A percentile compares a stretch with the other conserved stretches of the same genome.
phyloP scores from a whole-genome alignment of 1,140 invertebrate species.

The Procambarus virginalis region DNA sequence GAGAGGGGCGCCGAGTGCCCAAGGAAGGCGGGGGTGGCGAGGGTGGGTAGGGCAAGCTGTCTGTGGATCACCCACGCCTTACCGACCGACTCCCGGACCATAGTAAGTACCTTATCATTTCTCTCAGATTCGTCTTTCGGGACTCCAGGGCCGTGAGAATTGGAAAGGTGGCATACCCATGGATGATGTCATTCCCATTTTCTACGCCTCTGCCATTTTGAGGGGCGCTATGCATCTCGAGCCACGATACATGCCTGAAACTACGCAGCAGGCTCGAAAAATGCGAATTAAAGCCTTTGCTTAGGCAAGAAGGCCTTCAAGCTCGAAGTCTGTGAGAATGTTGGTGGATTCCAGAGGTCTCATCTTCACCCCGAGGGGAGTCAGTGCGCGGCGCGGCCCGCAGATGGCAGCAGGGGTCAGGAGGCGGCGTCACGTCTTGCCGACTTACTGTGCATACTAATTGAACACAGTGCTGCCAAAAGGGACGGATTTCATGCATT shows the following conservation, averaged over 20 bases:
- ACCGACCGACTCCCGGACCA: background rate
- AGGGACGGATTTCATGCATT: background rate
- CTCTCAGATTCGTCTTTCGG: constrained; percentile 50
- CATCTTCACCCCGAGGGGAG: constrained; percentile 46
- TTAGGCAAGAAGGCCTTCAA: background rate
- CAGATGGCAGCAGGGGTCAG: constrained; percentile 59
- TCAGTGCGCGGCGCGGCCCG: constrained; percentile 17
- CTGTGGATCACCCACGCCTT: constrained; percentile 17
- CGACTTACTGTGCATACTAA: constrained; percentile 57
- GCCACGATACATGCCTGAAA: background rate
- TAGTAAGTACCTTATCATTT: constrained; percentile 30
- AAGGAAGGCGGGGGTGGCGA: constrained; percentile 1
- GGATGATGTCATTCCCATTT: constrained; percentile 34
- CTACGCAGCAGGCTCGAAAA: background rate
- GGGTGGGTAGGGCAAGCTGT: constrained; percentile 8
- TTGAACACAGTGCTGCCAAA: constrained; percentile 38
- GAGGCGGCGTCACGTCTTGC: constrained; percentile 46
- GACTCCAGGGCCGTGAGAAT: constrained; percentile 44
- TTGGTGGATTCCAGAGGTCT: constrained; percentile 44
- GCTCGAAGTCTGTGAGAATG: constrained; percentile 19
- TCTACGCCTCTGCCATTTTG: background rate
- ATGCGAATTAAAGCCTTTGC: background rate
- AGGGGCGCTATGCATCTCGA: background rate
- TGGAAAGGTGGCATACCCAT: constrained; percentile 14
- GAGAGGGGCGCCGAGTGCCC: background rate